These are phyloP conservation scores for Peromyscus melanophrys DNA, from an alignment of 2,797 vertebrate genomes.

Conservation along the genomic window DNA sequence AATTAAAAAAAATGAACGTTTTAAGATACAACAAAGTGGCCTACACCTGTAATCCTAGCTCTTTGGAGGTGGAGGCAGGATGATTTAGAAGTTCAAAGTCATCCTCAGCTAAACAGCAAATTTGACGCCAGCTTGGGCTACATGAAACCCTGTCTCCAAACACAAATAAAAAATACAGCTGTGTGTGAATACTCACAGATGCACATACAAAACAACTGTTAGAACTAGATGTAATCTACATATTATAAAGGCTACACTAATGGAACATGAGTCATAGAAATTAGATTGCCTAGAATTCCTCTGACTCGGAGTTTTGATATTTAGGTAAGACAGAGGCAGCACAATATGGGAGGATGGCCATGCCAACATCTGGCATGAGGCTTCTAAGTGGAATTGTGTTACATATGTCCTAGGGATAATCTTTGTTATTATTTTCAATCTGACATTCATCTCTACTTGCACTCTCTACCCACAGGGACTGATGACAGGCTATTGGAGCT, in stretches of 20 bases:
- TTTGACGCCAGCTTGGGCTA: background rate
- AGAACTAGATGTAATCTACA: background rate
- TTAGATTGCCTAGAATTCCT: background rate
- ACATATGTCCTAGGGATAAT: background rate
- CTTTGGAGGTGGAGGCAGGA: no score
- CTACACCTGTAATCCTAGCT: no score
- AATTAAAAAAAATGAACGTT: no score
- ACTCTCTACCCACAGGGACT: background rate
- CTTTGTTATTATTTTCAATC: background rate
- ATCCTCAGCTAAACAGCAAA: background rate
- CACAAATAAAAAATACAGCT: background rate
- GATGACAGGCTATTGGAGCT: background rate
- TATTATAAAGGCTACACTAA: background rate
- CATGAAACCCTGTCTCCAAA: background rate
- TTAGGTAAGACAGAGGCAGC: background rate
- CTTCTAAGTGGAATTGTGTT: background rate
- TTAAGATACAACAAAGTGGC: no score
- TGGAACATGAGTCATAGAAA: background rate
- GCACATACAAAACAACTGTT: background rate
- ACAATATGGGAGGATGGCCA: background rate
- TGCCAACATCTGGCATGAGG: background rate
- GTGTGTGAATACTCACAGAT: background rate
- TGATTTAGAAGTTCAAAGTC: no score
- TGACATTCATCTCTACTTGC: background rate
- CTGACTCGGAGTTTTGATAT: background rate